Conservation (phyloP, 2,888 invertebrate genomes). For the Ommatoiulus sabulosus region DNA sequence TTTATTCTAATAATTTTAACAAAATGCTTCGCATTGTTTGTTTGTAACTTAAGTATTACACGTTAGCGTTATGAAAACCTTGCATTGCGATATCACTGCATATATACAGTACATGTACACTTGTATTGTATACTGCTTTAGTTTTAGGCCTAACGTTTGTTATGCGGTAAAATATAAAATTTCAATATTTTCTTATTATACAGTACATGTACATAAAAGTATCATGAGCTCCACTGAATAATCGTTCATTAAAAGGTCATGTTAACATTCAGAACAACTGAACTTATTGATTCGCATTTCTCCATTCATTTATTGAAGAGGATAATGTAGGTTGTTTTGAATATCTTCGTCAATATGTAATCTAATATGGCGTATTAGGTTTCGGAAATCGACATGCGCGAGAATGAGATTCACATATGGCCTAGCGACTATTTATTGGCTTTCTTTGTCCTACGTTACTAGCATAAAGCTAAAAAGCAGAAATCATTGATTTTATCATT, state of each 20-base stretch:
- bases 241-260: not conserved
- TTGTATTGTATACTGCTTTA: no score
- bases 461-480: not conserved
- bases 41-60: no score
- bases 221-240: not conserved
- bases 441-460: not conserved
- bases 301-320: not conserved
- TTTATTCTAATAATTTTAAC: no score
- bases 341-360: not conserved
- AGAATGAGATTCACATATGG: not conserved
- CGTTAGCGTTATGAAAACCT: no score
- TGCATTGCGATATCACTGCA: no score
- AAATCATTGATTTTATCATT: conserved; percentile 9
- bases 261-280: not conserved
- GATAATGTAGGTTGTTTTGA: not conserved
- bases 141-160: no score
- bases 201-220: no score
- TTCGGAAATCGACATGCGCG: not conserved
- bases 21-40: no score
- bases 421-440: not conserved
- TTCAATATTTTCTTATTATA: not conserved
- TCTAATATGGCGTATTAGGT: not conserved
- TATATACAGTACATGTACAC: no score
- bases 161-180: not conserved
- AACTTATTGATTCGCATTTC: not conserved